Evolutionary conservation across 2,113 vertebrate genomes (phyloP).

Genomic region (human): GRCh38 chr7:70780501-70781000

Average conservation of each 20-base stretch:
- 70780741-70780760: slow-evolving; percentile 12
- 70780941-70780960: slow-evolving; percentile 57
- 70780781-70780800: slow-evolving; percentile 66
- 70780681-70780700: neutral
- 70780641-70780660: neutral
- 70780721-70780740: neutral
- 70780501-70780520: too few species aligned
- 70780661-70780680: neutral
- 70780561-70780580: too few species aligned
- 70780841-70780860: slow-evolving; percentile 74
- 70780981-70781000: slow-evolving; percentile 30
- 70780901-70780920: slow-evolving; percentile 63
- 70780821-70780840: slow-evolving; percentile 74
- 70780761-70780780: neutral
- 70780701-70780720: neutral
- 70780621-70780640: too few species aligned
- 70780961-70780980: slow-evolving; percentile 68
- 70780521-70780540: too few species aligned
- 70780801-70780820: slow-evolving; percentile 73
- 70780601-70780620: too few species aligned
- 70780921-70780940: slow-evolving; percentile 69
- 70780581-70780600: too few species aligned
- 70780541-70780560: too few species aligned
- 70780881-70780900: slow-evolving; percentile 80
- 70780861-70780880: slow-evolving; percentile 59